These are phyloP conservation scores for Ptychobarbus kaznakovi DNA, from an alignment of 2,797 vertebrate species.

Conservation along the genomic window DNA sequence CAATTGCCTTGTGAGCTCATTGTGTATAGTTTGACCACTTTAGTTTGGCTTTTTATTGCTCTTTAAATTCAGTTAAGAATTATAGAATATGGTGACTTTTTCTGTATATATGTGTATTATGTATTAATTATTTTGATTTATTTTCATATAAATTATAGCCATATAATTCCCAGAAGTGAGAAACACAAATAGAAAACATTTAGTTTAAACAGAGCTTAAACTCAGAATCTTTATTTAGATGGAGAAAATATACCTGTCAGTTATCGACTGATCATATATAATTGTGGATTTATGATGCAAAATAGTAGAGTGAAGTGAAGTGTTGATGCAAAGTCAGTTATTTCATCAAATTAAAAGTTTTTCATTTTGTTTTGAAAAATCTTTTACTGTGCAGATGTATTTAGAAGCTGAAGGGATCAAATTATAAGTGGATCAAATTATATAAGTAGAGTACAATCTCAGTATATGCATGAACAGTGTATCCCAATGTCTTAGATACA, in stretches of 20 bases:
- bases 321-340: neutral
- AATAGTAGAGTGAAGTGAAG: neutral
- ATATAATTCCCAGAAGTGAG: neutral
- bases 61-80: neutral
- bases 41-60: neutral
- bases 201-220: neutral
- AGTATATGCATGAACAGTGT: neutral
- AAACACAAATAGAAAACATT: neutral
- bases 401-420: too few relatives aligned
- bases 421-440: too few relatives aligned
- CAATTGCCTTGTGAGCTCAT: neutral
- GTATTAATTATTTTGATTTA: neutral
- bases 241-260: neutral
- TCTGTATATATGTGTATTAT: neutral
- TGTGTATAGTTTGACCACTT: neutral
- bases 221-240: neutral
- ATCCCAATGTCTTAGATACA: neutral
- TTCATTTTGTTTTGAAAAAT: neutral
- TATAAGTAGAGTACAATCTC: neutral
- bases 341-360: neutral
- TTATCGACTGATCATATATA: neutral
- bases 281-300: neutral
- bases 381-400: neutral
- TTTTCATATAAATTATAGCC: neutral
- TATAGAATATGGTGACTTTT: neutral